A percentile compares a stretch with the other conserved stretches of the same genome.
Evolutionary conservation across 2,888 invertebrate genomes (phyloP).

Genomic region (Branchipolynoe longqiensis): DNA sequence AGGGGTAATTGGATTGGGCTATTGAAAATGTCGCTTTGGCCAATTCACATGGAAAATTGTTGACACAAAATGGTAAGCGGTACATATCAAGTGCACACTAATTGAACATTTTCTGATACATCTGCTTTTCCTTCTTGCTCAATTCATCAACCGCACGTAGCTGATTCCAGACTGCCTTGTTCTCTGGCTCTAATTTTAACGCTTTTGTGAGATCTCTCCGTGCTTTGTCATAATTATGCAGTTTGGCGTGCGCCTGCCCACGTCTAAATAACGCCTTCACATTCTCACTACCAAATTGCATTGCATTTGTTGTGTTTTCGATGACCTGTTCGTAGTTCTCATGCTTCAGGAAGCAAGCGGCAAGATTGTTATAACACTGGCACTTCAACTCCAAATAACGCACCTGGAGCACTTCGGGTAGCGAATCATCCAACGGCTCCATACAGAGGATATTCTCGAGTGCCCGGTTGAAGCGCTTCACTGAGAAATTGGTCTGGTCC

Average conservation of each 20-base stretch:
- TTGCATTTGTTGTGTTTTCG: slow-evolving; percentile 88
- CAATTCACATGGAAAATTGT: too few relatives aligned
- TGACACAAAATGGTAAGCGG: too few relatives aligned
- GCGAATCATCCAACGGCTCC: slow-evolving; percentile 42
- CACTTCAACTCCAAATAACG: slow-evolving; percentile 60
- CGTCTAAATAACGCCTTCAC: slow-evolving; percentile 94
- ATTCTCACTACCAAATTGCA: slow-evolving; percentile 88
- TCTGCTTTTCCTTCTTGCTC: slow-evolving; percentile 64
- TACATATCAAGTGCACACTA: too few relatives aligned
- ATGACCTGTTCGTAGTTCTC: slow-evolving; percentile 87
- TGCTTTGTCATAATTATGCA: slow-evolving; percentile 65
- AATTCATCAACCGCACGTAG: slow-evolving; percentile 58
- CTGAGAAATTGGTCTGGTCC: slow-evolving; percentile 63
- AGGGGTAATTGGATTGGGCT: too few relatives aligned
- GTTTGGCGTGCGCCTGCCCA: slow-evolving; percentile 84
- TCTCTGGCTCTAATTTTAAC: slow-evolving; percentile 64
- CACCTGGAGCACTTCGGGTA: slow-evolving; percentile 42
- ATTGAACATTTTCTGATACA: slow-evolving; percentile 68
- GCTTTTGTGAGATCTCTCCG: slow-evolving; percentile 63
- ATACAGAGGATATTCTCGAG: slow-evolving; percentile 60
- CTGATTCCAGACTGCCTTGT: slow-evolving; percentile 63
- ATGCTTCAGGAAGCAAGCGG: slow-evolving; percentile 84
- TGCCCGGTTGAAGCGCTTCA: slow-evolving; percentile 64
- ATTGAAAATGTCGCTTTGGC: too few relatives aligned
- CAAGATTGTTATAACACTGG: slow-evolving; percentile 67